Evolutionary conservation across 2,113 vertebrate species (phyloP), one percentile per base, ranked within the genome.

Genomic region (Microcebus murinus): DNA sequence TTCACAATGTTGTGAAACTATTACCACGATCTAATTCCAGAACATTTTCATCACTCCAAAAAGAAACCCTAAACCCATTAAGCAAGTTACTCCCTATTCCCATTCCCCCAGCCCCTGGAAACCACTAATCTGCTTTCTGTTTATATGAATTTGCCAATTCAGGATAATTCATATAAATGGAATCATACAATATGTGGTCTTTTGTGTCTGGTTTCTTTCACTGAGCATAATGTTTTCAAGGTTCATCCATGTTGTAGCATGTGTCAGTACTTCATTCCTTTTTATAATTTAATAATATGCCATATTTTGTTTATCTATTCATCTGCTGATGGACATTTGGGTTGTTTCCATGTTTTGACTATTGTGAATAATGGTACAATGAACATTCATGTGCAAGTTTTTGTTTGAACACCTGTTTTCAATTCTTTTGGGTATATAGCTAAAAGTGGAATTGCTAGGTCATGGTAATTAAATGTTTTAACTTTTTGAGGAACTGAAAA

Each of bases 161-260:
- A 85, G 85, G 76, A 84, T 92, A 90, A 83, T 95, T 97, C 93
- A 82, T 52, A 57, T 94, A 92, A 96, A 96, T 92, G 91, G 84
- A 96, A 87, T 93, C 68, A 82, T 85, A 86, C 59, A 90, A 36
- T 90, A 81, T 90, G 83, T 92, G 90, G 85, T 73, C 87, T 91
- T 92, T 91, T 77, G 67, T 89, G 74, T 97, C 95, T 97, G 95
- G 84, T 94, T 97, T 97, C 81, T 87, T 95, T 97, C 91, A 96
- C 76, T 61, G 90, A 95, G 81, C 76, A 73, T 84, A 80, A 87
- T 80, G 70, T 93, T 97, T 96, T 92, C 90, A 95, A 80, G 93
- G 86, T 87, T 95, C 89, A 87, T 65, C 85, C 81, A 76, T 94
- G 91, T 87, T 88, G 70, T 86, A 97, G 94, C 85, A 87, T 59